Evolutionary conservation across 2,113 vertebrate genomes (phyloP).

Genomic region (Cyprinodon brontotheroides): DNA sequence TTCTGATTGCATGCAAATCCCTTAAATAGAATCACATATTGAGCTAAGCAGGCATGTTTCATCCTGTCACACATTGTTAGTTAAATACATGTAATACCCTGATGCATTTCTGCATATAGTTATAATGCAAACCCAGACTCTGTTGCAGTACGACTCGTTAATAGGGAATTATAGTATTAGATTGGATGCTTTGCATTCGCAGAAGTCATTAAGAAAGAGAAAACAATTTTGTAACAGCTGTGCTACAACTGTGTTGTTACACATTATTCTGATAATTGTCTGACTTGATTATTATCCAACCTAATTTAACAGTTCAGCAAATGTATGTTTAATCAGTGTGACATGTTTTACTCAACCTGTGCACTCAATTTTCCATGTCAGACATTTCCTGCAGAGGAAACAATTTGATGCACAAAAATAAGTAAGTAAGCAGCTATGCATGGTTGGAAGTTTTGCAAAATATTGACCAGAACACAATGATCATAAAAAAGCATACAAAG

Average conservation of each 20-base stretch:
- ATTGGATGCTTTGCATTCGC: background rate
- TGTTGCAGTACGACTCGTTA: constrained; percentile 6
- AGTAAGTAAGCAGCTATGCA: constrained; percentile 33
- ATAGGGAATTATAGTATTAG: constrained; percentile 29
- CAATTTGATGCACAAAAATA: constrained; percentile 9
- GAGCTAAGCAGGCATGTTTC: constrained; percentile 40
- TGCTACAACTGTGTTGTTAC: background rate
- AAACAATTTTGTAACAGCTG: background rate
- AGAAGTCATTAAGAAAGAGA: constrained; percentile 15
- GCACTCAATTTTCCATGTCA: constrained; percentile 30
- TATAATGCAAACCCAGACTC: constrained; percentile 30
- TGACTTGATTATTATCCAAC: constrained; percentile 24
- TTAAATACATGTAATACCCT: constrained; percentile 45
- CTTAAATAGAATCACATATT: constrained; percentile 50
- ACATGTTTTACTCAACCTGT: constrained; percentile 25
- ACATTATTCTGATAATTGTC: constrained; percentile 1
- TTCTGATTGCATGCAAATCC: constrained; percentile 65
- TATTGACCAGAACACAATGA: constrained; percentile 21
- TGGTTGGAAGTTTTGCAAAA: constrained; percentile 12
- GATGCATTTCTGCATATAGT: constrained; percentile 38
- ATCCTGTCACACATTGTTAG: constrained; percentile 57
- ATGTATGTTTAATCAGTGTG: constrained; percentile 52
- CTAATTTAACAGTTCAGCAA: constrained; percentile 26
- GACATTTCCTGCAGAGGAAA: constrained; percentile 22
- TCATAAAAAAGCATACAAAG: constrained; percentile 27